A percentile compares a stretch with the other conserved stretches of the same genome.
Evolutionary conservation across 2,113 vertebrate genomes (phyloP).

Genomic region (Mungos mungo): DNA sequence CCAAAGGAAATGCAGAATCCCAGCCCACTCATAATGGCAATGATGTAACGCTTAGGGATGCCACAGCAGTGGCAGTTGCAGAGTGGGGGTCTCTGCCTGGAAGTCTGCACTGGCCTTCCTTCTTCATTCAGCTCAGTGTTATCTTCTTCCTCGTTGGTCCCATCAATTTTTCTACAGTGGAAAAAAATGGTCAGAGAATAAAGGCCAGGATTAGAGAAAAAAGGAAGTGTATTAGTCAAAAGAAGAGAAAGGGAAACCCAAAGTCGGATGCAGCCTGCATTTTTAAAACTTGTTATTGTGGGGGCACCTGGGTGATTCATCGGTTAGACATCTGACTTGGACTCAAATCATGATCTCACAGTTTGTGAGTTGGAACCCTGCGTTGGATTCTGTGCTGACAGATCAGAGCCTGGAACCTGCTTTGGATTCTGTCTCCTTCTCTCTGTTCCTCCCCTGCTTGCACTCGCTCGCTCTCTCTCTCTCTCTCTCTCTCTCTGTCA

Average conservation of each 20-base stretch:
- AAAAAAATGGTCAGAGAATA: constrained; percentile 13
- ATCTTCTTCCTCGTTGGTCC: constrained; percentile 88
- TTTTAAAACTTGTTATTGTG: background rate
- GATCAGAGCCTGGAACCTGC: too few relatives aligned
- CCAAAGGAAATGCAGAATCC: constrained; percentile 99
- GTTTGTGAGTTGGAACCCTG: too few relatives aligned
- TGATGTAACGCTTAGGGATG: constrained; percentile 97
- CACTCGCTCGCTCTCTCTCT: too few relatives aligned
- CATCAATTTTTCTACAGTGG: constrained; percentile 92
- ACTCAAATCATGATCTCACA: too few relatives aligned
- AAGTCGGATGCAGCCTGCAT: background rate
- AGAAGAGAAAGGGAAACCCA: background rate
- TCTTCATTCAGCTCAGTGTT: constrained; percentile 93
- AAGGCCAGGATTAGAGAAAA: background rate
- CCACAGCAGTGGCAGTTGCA: constrained; percentile 93
- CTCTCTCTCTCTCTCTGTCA: too few relatives aligned
- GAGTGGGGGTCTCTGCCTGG: constrained; percentile 59
- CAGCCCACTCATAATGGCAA: constrained; percentile 96
- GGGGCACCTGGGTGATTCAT: too few relatives aligned
- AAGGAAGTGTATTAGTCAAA: background rate
- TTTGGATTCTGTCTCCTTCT: too few relatives aligned
- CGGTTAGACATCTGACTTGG: too few relatives aligned
- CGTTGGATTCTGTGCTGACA: too few relatives aligned
- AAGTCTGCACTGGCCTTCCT: constrained; percentile 85
- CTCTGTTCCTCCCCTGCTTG: too few relatives aligned